Percentiles rank a stretch among this genome's conserved stretches.
phyloP scores from a whole-genome alignment of 2,888 invertebrate genomes.

The Drosophila subsilvestris region DNA sequence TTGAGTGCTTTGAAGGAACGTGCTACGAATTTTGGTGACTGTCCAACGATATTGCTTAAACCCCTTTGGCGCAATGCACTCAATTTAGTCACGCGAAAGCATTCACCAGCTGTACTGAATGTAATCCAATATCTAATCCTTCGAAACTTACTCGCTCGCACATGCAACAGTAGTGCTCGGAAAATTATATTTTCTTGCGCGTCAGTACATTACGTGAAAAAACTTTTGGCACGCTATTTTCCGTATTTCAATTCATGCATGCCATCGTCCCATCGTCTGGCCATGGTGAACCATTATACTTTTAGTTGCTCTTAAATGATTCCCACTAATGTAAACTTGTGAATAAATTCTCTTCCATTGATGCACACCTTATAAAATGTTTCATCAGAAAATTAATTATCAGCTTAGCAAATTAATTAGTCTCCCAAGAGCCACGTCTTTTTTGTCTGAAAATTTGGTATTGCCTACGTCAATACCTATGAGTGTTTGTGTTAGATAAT shows the following conservation, averaged over 20 bases:
- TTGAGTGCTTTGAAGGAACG: neutral
- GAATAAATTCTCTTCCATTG: no score
- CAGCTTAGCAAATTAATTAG: no score
- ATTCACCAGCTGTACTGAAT: neutral
- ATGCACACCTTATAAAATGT: no score
- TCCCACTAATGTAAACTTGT: neutral
- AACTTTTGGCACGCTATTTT: no score
- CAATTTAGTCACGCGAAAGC: neutral
- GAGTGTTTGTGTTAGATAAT: constrained; percentile 11
- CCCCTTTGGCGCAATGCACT: neutral
- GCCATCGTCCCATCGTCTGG: neutral
- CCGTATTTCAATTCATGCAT: neutral
- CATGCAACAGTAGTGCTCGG: neutral
- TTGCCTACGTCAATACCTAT: constrained; percentile 11
- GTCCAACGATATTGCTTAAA: neutral
- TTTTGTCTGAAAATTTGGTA: constrained; percentile 33
- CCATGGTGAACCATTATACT: no score
- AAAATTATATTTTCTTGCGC: neutral
- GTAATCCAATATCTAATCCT: neutral
- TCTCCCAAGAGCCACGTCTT: neutral
- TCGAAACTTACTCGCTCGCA: no score
- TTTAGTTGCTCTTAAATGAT: no score
- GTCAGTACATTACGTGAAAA: neutral
- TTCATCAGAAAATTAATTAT: no score
- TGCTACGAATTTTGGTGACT: neutral